Conservation (phyloP, 2,113 vertebrate genomes). For the Pycnonotus jocosus region DNA sequence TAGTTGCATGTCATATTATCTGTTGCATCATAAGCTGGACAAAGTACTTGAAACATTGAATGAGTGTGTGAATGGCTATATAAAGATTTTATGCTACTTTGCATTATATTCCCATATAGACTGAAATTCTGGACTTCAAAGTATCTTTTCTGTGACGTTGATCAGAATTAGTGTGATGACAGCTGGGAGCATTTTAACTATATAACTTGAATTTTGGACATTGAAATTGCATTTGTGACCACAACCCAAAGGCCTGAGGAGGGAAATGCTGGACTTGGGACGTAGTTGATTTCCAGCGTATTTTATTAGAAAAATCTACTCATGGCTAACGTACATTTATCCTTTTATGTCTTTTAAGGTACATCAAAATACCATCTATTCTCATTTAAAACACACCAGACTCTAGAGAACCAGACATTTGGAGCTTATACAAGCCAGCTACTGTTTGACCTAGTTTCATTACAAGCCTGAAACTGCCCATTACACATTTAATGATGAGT, state of each 20-base stretch:
- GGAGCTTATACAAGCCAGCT: slow-evolving; percentile 37
- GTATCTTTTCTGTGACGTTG: background rate
- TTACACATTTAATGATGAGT: slow-evolving; percentile 55
- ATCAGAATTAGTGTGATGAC: background rate
- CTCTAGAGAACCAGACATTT: slow-evolving; percentile 33
- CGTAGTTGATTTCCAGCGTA: background rate
- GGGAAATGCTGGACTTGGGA: background rate
- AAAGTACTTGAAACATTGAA: background rate
- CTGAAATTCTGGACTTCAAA: background rate
- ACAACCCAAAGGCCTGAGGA: background rate
- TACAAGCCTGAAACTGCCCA: slow-evolving; percentile 51
- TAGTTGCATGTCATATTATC: background rate
- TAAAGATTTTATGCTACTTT: background rate
- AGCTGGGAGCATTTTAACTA: background rate
- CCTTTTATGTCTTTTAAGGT: background rate
- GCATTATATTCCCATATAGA: background rate
- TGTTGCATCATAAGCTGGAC: background rate
- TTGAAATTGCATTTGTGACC: background rate
- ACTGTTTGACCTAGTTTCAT: slow-evolving; percentile 58
- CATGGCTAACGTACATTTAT: background rate
- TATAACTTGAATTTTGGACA: background rate
- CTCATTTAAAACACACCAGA: slow-evolving; percentile 11
- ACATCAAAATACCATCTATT: slow-evolving; percentile 36
- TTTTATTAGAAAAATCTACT: slow-evolving; percentile 4
- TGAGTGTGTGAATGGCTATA: background rate